These are phyloP conservation scores for Oikopleura dioica DNA, from an alignment of 23 tunicate genomes.

Conservation along the genomic window DNA sequence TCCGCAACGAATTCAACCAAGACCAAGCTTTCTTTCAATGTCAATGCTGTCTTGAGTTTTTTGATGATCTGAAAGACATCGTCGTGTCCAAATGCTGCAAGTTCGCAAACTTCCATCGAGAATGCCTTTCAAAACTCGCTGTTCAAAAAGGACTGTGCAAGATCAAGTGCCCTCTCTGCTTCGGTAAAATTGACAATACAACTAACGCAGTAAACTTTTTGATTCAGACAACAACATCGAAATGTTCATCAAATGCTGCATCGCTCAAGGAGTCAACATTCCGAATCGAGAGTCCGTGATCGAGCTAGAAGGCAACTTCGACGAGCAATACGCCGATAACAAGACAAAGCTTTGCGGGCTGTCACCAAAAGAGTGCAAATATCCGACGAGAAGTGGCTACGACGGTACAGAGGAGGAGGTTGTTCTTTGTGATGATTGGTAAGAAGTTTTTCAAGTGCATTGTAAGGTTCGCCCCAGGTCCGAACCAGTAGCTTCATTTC, in stretches of 20 bases:
- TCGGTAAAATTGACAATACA: not conserved
- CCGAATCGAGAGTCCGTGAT: not conserved
- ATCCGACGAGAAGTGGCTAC: too few relatives aligned
- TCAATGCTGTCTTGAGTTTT: not conserved
- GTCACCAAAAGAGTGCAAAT: not conserved
- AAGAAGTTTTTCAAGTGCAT: too few relatives aligned
- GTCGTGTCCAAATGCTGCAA: not conserved
- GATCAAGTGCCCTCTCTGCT: not conserved
- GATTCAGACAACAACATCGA: not conserved
- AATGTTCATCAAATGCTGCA: not conserved
- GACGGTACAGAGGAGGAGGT: too few relatives aligned
- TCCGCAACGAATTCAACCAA: too few relatives aligned
- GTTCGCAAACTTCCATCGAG: not conserved
- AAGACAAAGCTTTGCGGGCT: too few relatives aligned
- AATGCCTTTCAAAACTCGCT: not conserved
- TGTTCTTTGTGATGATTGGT: too few relatives aligned
- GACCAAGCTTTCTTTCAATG: too few relatives aligned
- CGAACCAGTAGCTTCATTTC: too few relatives aligned
- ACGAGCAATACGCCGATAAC: not conserved
- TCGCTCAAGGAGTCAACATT: not conserved
- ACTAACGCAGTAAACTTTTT: not conserved
- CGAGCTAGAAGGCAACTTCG: not conserved
- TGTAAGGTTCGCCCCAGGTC: too few relatives aligned
- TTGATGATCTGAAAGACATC: not conserved
- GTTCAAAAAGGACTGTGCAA: not conserved